Conservation (phyloP, 2,113 vertebrate species). For the Tetrax tetrax region DNA sequence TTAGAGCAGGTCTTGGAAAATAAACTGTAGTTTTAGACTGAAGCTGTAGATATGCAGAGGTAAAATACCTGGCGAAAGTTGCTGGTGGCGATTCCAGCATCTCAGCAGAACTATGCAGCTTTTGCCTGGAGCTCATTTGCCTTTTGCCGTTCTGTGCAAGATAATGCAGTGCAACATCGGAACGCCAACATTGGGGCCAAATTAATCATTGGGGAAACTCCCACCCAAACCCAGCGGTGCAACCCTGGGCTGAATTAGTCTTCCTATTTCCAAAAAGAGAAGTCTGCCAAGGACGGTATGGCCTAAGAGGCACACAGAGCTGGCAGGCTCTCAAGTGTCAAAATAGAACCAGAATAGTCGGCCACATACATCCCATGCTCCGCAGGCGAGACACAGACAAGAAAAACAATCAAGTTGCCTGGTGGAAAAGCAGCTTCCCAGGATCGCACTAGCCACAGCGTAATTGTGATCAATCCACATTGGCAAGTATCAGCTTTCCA, state of each 20-base stretch:
- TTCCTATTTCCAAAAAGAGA: not conserved
- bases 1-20: not conserved
- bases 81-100: not conserved
- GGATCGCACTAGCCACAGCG: not conserved
- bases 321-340: constrained; percentile 24
- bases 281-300: not conserved
- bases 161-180: not conserved
- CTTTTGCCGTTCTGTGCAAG: accelerated
- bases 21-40: not conserved
- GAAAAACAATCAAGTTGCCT: not conserved
- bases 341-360: not conserved
- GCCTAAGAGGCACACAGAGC: not conserved
- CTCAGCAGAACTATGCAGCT: not conserved
- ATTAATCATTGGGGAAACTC: not conserved
- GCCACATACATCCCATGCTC: accelerated
- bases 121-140: not conserved
- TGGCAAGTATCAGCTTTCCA: constrained; percentile 51
- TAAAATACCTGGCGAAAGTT: not conserved
- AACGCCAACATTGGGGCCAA: not conserved
- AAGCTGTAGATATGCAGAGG: not conserved
- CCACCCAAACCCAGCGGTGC: not conserved
- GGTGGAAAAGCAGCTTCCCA: not conserved
- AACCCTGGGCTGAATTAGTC: not conserved
- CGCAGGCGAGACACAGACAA: not conserved
- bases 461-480: not conserved